Percentiles rank a stretch among this genome's conserved stretches.
These are phyloP conservation scores for Neosilurus mollespiculum DNA, from an alignment of 2,797 vertebrate genomes.

Conservation along the genomic window DNA sequence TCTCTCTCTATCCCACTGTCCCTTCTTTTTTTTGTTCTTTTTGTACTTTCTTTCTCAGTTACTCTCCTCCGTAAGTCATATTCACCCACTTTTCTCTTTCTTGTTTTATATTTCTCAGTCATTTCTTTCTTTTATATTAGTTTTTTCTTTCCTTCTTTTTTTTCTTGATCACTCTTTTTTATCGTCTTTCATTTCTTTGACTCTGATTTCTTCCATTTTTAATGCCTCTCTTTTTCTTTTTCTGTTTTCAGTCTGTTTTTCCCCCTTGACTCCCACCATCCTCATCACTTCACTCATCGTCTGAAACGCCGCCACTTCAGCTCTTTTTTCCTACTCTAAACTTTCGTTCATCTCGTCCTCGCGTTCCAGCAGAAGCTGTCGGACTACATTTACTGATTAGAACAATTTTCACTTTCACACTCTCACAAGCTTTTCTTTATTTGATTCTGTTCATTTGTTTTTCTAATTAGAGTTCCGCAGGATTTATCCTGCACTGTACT, in stretches of 20 bases:
- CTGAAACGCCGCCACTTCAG: neutral
- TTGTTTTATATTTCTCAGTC: too few species aligned
- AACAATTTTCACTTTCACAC: neutral
- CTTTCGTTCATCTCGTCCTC: neutral
- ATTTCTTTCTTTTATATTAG: neutral
- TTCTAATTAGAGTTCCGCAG: conserved; percentile 8
- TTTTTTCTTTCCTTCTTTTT: neutral
- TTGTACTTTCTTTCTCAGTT: neutral
- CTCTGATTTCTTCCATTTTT: neutral
- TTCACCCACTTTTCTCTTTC: neutral
- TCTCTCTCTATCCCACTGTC: too few species aligned
- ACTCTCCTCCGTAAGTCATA: neutral
- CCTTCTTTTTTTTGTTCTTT: too few species aligned
- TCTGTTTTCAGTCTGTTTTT: neutral
- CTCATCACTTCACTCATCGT: neutral
- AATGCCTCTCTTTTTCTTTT: neutral
- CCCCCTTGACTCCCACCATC: too few species aligned
- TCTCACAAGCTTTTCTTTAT: neutral
- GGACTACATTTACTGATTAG: neutral
- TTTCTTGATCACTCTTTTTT: neutral
- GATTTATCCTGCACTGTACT: neutral
- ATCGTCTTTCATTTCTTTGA: neutral
- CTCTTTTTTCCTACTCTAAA: neutral
- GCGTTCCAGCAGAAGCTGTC: neutral
- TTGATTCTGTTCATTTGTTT: neutral